Evolutionary conservation across 92 coral and sea anemone species (phyloP).

Genomic region (Desmophyllum pertusum): DNA sequence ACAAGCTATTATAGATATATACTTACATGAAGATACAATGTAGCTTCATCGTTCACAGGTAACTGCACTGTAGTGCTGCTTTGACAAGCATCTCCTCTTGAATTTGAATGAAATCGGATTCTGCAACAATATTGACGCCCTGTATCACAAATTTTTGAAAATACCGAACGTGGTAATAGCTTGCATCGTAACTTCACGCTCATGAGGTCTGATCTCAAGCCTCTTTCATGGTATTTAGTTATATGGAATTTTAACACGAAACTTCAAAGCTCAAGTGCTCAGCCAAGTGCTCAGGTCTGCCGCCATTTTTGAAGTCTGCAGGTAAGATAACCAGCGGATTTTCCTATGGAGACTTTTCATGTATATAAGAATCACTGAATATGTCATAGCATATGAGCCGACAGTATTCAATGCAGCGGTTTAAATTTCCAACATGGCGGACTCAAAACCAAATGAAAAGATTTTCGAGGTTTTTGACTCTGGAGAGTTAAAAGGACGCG

Average conservation of each 20-base stretch:
- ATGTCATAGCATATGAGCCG: conserved; percentile 2
- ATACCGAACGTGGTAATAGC: background rate
- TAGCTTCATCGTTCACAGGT: conserved; percentile 35
- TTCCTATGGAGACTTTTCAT: fast-evolving
- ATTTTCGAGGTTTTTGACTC: conserved; percentile 56
- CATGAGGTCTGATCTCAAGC: background rate
- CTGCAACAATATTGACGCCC: background rate
- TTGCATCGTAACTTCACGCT: background rate
- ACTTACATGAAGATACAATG: conserved; percentile 62
- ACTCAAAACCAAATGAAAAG: background rate
- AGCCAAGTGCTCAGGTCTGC: background rate
- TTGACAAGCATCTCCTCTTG: background rate
- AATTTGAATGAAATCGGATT: conserved; percentile 3
- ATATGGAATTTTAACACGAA: background rate
- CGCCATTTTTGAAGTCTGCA: background rate
- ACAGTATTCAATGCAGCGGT: conserved; percentile 31
- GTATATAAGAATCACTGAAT: background rate
- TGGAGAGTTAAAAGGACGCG: conserved; percentile 75
- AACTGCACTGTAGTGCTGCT: background rate
- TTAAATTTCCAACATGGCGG: conserved; percentile 54
- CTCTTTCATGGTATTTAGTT: background rate
- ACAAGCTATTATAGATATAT: background rate
- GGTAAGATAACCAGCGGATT: background rate
- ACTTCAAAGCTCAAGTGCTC: background rate
- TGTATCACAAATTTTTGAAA: background rate